A percentile compares a stretch with the other conserved stretches of the same genome.
Conservation (phyloP, 2,797 vertebrate species). For the Ctenopoma multispine region DNA sequence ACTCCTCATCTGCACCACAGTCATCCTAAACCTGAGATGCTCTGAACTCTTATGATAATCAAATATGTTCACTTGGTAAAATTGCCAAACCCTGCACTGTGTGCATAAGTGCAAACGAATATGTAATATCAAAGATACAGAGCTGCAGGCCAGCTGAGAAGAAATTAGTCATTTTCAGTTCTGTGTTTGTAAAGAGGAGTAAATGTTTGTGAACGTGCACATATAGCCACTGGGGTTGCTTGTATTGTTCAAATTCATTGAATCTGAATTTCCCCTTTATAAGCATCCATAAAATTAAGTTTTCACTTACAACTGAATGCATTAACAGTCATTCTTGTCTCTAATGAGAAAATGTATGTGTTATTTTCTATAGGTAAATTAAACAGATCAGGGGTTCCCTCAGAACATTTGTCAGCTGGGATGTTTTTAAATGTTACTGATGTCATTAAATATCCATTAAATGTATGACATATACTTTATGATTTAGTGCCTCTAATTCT, state of each 20-base stretch:
- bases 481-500: constrained; percentile 5
- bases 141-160: constrained; percentile 42
- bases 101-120: constrained; percentile 55
- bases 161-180: constrained; percentile 29
- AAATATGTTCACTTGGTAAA: constrained; percentile 50
- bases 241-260: constrained; percentile 16
- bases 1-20: neutral
- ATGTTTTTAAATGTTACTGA: neutral
- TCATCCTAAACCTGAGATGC: constrained; percentile 46
- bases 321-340: neutral
- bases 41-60: constrained; percentile 36
- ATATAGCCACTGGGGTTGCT: neutral
- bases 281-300: neutral
- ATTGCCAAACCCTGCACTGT: constrained; percentile 35
- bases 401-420: neutral
- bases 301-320: neutral
- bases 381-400: neutral
- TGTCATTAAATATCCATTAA: neutral
- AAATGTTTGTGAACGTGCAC: constrained; percentile 42
- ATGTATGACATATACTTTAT: neutral
- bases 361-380: neutral
- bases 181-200: constrained; percentile 22
- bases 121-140: constrained; percentile 54
- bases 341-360: too few relatives aligned
- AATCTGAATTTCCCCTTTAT: neutral